Percentiles rank a stretch among this genome's conserved stretches.
Evolutionary conservation across 1,140 invertebrate genomes (phyloP).

Genomic region (Agraylea sexmaculata): DNA sequence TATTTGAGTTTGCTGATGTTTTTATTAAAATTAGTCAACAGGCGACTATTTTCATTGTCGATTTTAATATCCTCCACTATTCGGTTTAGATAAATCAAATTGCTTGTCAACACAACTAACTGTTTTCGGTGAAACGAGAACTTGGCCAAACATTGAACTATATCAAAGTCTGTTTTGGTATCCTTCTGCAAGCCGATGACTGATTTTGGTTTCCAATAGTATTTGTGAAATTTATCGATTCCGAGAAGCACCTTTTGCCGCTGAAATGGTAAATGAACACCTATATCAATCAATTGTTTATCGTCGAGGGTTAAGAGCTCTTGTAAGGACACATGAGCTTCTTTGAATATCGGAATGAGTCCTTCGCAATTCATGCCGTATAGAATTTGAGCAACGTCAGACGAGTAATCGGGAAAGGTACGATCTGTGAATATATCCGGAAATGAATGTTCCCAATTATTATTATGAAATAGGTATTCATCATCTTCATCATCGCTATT

Average conservation of each 20-base stretch:
- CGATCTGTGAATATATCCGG: neutral
- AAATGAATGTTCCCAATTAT: too few relatives aligned
- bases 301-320: conserved; percentile 41
- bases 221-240: conserved; percentile 40
- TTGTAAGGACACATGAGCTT: conserved; percentile 34
- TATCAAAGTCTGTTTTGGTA: too few relatives aligned
- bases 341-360: conserved; percentile 30
- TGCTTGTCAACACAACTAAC: conserved; percentile 5
- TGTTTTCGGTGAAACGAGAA: conserved; percentile 8
- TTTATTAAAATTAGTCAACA: too few relatives aligned
- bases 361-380: conserved; percentile 43
- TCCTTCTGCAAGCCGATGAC: conserved; percentile 32
- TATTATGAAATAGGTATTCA: too few relatives aligned
- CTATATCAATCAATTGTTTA: conserved; percentile 36
- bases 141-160: neutral
- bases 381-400: conserved; percentile 33
- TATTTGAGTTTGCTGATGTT: too few relatives aligned
- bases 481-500: neutral
- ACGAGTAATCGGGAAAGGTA: conserved; percentile 27
- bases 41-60: too few relatives aligned
- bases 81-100: too few relatives aligned
- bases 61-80: too few relatives aligned
- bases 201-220: conserved; percentile 37
- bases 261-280: conserved; percentile 41
- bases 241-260: conserved; percentile 36